phyloP scores from a whole-genome alignment of 2,888 invertebrate species.

The Nomada lathburiana region DNA sequence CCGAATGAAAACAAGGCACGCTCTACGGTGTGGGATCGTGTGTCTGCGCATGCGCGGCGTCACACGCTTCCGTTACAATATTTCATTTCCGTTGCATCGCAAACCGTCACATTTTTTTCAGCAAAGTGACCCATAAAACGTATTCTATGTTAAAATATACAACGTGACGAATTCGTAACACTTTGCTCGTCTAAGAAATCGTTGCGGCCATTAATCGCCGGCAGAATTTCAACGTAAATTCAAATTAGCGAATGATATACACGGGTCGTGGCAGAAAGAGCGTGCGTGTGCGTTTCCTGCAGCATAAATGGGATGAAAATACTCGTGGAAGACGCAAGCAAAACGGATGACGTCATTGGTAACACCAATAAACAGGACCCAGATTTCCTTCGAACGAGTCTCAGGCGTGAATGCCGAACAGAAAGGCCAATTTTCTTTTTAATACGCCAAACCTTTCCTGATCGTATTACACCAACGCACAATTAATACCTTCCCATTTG shows the following conservation, averaged over 20 bases:
- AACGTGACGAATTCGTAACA: too few species aligned
- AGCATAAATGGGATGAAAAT: slow-evolving; percentile 72
- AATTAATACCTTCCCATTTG: neutral
- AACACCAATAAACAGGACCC: slow-evolving; percentile 74
- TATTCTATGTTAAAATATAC: too few species aligned
- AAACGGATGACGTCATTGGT: slow-evolving; percentile 70
- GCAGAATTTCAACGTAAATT: slow-evolving; percentile 11
- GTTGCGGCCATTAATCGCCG: neutral
- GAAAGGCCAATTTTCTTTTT: slow-evolving; percentile 47
- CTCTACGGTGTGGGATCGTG: too few species aligned
- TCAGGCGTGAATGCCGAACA: slow-evolving; percentile 36
- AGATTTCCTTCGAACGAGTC: slow-evolving; percentile 68
- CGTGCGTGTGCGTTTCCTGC: slow-evolving; percentile 42
- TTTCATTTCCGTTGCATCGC: too few species aligned
- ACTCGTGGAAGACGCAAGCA: slow-evolving; percentile 63
- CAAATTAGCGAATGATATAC: slow-evolving; percentile 25
- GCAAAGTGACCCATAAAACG: too few species aligned
- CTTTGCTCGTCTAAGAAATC: too few species aligned
- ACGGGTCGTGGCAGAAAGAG: slow-evolving; percentile 5
- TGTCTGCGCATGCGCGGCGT: too few species aligned
- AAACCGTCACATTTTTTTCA: too few species aligned
- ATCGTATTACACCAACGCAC: neutral
- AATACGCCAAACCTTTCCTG: neutral
- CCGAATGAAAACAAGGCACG: neutral
- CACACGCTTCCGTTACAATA: too few species aligned